Evolutionary conservation across 1,140 invertebrate genomes (phyloP).

Genomic region (Drosophila parabipectinata): DNA sequence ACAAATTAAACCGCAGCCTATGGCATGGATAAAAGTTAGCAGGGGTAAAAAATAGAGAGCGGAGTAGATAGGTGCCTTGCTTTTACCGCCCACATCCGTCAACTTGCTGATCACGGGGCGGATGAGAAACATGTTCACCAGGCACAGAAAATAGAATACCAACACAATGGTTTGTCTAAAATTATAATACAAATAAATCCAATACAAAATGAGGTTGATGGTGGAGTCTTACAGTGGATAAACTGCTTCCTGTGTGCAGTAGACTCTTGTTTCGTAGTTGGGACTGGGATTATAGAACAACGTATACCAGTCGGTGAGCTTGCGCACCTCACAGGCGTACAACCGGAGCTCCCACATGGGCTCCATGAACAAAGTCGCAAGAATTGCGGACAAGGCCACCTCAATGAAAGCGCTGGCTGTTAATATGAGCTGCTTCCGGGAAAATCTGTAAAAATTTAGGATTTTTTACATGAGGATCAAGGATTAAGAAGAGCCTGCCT

Average conservation of each 20-base stretch:
- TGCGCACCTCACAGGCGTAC: constrained; percentile 90
- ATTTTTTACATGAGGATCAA: too few species aligned
- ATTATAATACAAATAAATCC: constrained; percentile 9
- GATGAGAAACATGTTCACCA: constrained; percentile 91
- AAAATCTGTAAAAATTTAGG: constrained; percentile 86
- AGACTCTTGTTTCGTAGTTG: constrained; percentile 93
- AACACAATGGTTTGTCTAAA: constrained; percentile 97
- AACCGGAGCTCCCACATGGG: constrained; percentile 91
- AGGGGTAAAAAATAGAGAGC: constrained; percentile 98
- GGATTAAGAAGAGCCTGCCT: constrained; percentile 33
- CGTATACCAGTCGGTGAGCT: constrained; percentile 97
- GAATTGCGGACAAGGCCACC: constrained; percentile 88
- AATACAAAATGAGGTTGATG: not conserved
- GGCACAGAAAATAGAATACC: constrained; percentile 94
- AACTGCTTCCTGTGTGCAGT: constrained; percentile 98
- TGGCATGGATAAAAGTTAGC: constrained; percentile 93
- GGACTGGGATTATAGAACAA: constrained; percentile 96
- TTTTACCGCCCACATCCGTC: constrained; percentile 73
- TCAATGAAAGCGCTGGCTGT: constrained; percentile 93
- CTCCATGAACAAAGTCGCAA: constrained; percentile 91
- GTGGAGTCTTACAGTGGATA: constrained; percentile 93
- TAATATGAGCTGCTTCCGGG: constrained; percentile 88
- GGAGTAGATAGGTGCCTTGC: constrained; percentile 88
- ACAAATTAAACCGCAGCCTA: constrained; percentile 94
- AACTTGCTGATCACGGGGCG: constrained; percentile 66